Evolutionary conservation across 2,888 invertebrate genomes (phyloP).

Genomic region (Griposia aprilina): DNA sequence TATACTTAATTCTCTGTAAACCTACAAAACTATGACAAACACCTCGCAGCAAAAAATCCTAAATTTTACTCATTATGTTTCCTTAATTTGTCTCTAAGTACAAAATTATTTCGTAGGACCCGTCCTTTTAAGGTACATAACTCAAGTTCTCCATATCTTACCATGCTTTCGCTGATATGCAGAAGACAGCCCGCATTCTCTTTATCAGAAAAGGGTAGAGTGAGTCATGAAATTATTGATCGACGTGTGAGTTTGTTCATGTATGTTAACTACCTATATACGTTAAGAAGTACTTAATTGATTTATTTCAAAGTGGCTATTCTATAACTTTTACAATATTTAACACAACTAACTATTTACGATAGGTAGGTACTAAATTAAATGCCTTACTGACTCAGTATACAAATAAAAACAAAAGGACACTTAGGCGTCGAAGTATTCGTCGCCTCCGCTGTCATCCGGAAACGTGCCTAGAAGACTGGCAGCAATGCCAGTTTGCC

Average conservation of each 20-base stretch:
- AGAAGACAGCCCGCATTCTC: conserved; percentile 69
- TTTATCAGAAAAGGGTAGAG: conserved; percentile 62
- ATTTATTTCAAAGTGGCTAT: too few relatives aligned
- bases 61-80: neutral
- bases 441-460: too few relatives aligned
- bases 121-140: conserved; percentile 31
- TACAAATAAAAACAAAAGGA: too few relatives aligned
- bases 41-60: neutral
- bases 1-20: neutral
- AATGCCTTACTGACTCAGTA: too few relatives aligned
- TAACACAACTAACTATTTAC: too few relatives aligned
- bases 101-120: conserved; percentile 4
- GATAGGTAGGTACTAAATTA: too few relatives aligned
- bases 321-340: too few relatives aligned
- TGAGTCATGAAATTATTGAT: conserved; percentile 57
- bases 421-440: too few relatives aligned
- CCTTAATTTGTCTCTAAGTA: conserved; percentile 1
- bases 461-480: too few relatives aligned
- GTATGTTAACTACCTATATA: neutral
- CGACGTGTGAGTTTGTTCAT: conserved; percentile 41
- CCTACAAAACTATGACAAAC: neutral
- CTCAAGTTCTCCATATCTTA: conserved; percentile 46
- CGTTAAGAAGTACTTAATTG: neutral
- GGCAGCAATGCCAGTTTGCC: too few relatives aligned
- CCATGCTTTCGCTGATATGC: conserved; percentile 53